phyloP scores from a whole-genome alignment of 2,888 invertebrate species.

The Polymixis flavicincta region DNA sequence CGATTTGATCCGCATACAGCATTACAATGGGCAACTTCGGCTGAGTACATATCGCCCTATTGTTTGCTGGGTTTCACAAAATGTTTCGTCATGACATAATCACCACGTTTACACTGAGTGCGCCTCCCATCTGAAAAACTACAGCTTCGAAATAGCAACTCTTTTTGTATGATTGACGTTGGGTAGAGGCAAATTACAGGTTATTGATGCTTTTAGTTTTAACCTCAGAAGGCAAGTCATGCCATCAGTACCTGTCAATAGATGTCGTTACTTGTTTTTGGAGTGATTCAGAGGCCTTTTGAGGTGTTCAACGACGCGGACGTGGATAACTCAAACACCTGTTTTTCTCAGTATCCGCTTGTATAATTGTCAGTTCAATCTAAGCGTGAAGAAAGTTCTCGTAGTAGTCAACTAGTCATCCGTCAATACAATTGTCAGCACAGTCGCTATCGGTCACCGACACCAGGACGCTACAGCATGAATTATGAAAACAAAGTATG shows the following conservation, averaged over 20 bases:
- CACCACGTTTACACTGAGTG: conserved; percentile 67
- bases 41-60: conserved; percentile 80
- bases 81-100: conserved; percentile 80
- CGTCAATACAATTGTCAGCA: conserved; percentile 59
- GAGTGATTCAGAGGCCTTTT: conserved; percentile 1
- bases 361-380: conserved; percentile 20
- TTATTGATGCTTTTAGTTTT: conserved; percentile 32
- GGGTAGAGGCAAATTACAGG: conserved; percentile 27
- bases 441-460: conserved; percentile 57
- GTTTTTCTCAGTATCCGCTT: conserved; percentile 35
- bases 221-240: conserved; percentile 31
- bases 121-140: conserved; percentile 54
- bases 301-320: conserved; percentile 5
- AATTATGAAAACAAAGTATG: conserved; percentile 63
- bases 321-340: conserved; percentile 19
- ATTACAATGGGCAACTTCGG: conserved; percentile 79
- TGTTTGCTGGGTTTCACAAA: conserved; percentile 80
- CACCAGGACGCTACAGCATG: conserved; percentile 48
- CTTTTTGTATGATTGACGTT: conserved; percentile 45
- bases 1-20: conserved; percentile 81
- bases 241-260: conserved; percentile 31
- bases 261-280: conserved; percentile 27
- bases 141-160: conserved; percentile 33
- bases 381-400: conserved; percentile 46
- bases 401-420: conserved; percentile 28